Evolutionary conservation across 2,888 invertebrate genomes (phyloP), one percentile per base, ranked within the genome.

Genomic region (Sminthurinus aureus): DNA sequence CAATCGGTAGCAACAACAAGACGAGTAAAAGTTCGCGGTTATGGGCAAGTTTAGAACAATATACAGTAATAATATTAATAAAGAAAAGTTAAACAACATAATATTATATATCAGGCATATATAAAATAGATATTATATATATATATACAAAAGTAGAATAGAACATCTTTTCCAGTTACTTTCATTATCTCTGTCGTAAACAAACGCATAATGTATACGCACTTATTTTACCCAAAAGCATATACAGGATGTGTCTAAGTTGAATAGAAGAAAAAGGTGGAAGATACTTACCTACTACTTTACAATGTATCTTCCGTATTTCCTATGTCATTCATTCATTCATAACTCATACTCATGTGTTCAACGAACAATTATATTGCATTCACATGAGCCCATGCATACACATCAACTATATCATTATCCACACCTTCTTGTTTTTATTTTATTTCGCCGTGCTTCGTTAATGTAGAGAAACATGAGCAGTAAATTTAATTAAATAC

Each of bases 401-500:
- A 38, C 38, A 38, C 38, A 38, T 38, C 38, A 38, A 38, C 38
- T 38, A 22, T 76, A 58, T 76, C 76, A 76, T 76, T 58, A 58
- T 76, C 76, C 76, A 50, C 75, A 75, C 75, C 51, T 71, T 58
- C 76, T 58, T 76, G 58, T 24, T 76, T 76, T 73, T 51, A 76
- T 76, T 76, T 52, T 9, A 76, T 76, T 76, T 76, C 76, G 76
- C 58, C 58, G 12, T 76, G 76, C 76, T 20, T 58, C 76, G 76
- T 76, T 58, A 76, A 58, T 58, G 76, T 76, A 52, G 76, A 20
- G 50, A 52, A 76, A 76, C 76, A 52, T 76, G 18, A 22, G 76
- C 58, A 50, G 76, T 76, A 76, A 76, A 76, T 58, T 76, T 76
- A 76, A 76, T 76, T 76, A 76, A 76, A 76, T 76, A 76, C 58